Base-by-base conservation (phyloP, 1,140 invertebrate species). In the Dinoponera quadriceps region DNA sequence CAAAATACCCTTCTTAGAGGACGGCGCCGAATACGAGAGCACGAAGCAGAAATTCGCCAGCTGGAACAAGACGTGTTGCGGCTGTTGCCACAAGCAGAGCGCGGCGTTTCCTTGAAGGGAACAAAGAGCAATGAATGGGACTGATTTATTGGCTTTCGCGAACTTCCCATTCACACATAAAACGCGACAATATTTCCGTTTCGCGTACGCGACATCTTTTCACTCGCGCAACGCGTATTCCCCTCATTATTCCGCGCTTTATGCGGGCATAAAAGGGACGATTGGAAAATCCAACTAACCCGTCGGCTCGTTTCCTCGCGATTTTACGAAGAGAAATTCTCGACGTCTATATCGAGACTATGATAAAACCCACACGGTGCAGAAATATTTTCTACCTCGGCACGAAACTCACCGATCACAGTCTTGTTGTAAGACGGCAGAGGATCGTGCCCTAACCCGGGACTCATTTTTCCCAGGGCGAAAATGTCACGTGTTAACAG, bases 11-110 rank as follows among this genome's bases (percentile, higher is more conserved):
- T 96, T 97, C 87, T 96, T 96, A 0, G 96, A 96, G 85, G 96
- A 97, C 16, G 97, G 97, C 29, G 97, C 96, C n/a, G 96, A 95
- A 85, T 97, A 97, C 1, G 96, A 97, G 18, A 97, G 92, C 3
- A 96, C 95, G 88, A 98, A 97, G 84, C 96, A 96, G 72, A 96
- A 94, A 93, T 98, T 97, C 2, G 97, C 97, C 75, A 98, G 88
- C 93, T 97, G 96, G 89, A 96, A 97, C 0, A 94, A 77, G 59
- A 93, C 88, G 68, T 94, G 93, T 75, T 94, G 93, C 3, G 93
- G 93, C 62, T 94, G 92, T 72, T 94, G 93, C 93, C 93, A 94
- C 62, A 94, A 84, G 55, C 93, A 94, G 7, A 94, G 54, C 5
- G 91, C 90, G 18, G 93, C 85, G 75, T 91, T 94, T 68, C 90